These are phyloP conservation scores for Austrofundulus limnaeus DNA, from an alignment of 2,113 vertebrate genomes.

Conservation along the genomic window DNA sequence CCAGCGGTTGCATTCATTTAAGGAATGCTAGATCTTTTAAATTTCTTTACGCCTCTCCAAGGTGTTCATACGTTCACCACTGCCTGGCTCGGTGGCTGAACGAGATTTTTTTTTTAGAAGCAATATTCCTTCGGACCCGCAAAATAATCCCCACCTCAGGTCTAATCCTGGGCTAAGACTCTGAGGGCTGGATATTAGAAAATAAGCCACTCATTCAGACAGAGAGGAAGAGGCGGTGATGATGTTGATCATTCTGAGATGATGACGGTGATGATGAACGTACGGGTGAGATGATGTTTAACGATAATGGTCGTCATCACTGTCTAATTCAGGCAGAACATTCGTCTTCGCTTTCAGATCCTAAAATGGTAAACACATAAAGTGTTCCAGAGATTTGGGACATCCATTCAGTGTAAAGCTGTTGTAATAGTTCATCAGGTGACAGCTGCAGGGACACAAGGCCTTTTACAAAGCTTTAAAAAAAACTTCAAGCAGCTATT, in stretches of 20 bases:
- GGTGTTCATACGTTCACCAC: too few relatives aligned
- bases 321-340: constrained; percentile 5
- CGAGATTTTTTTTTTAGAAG: background rate
- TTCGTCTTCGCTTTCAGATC: constrained; percentile 18
- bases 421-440: constrained; percentile 34
- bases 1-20: too few relatives aligned
- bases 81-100: too few relatives aligned
- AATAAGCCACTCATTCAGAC: constrained; percentile 43
- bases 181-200: constrained; percentile 23
- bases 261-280: constrained; percentile 47
- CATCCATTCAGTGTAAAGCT: background rate
- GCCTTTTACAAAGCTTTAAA: constrained; percentile 16
- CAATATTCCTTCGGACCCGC: constrained; percentile 39
- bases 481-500: too few relatives aligned
- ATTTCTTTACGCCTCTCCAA: too few relatives aligned
- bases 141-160: constrained; percentile 54
- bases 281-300: constrained; percentile 17
- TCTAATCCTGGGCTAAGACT: constrained; percentile 53
- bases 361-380: constrained; percentile 30
- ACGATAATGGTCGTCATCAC: constrained; percentile 15
- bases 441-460: constrained; percentile 42
- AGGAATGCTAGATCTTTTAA: too few relatives aligned
- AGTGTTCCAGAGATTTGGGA: too few relatives aligned
- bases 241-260: constrained; percentile 25
- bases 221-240: constrained; percentile 28